Base-by-base conservation (phyloP, 1,140 invertebrate genomes). In the Aradophagus sp. region DNA sequence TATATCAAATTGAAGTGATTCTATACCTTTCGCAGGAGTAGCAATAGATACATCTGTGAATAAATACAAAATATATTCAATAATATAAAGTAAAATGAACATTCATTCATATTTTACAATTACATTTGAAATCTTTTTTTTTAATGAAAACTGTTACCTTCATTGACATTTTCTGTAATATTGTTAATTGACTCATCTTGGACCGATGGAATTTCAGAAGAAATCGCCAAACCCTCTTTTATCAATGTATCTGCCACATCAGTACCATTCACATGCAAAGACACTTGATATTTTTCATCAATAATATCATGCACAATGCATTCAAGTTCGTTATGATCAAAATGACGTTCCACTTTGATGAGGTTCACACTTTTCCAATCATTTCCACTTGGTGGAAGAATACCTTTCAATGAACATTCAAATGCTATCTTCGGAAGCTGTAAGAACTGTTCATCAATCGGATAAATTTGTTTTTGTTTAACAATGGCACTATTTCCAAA, bases 401-500 rank as follows among this genome's bases (percentile, higher is more conserved):
- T 85, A 23, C 88, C 87, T 10, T 86, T 78, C 12, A 95, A 80
- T 0, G 86, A 84, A 78, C 92, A 94, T 12, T 87, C 84, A 2
- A 92, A 84, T 0, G 90, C 91, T 85, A 93, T 89, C 39, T 88
- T 89, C 0, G 92, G 92, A 6, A 93, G 63, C n/a, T 86, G 80
- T 74, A 91, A 87, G 16, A 92, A 89, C 59, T 90, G 86, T 16
- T 84, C 86, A 44, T 92, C 89, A 14, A 93, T 83, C 11, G 88
- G 86, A 86, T 89, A 93, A 0, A 94, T 87, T 72, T 92, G 88
- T 42, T 80, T 84, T 0, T 80, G 78, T 20, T 87, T 82, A 0
- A 92, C 89, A 0, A 87, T 78, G 16, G 88, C 88, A 16, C 84
- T 85, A 76, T 95, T 95, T 19, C 92, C 92, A 73, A 90, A 93